phyloP scores from a whole-genome alignment of 2,113 vertebrate species.

The Chaenogobius annularis region DNA sequence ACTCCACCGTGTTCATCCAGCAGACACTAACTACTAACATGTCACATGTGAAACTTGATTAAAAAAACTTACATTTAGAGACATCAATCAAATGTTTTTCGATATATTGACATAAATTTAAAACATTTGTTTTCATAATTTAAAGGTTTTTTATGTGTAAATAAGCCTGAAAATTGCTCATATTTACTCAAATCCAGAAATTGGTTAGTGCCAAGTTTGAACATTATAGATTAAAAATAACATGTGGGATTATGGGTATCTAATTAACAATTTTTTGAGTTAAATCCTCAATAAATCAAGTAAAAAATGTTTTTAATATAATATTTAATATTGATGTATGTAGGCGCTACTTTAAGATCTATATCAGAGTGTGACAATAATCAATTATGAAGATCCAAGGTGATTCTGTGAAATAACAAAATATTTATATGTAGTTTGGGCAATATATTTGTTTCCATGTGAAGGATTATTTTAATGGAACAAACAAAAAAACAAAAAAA shows the following conservation, averaged over 20 bases:
- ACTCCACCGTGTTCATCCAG: slow-evolving; percentile 26
- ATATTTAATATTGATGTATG: too few relatives aligned
- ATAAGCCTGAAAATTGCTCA: too few relatives aligned
- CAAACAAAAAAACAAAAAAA: background rate
- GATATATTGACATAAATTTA: too few relatives aligned
- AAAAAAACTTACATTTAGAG: background rate
- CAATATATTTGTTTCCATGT: background rate
- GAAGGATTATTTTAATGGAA: background rate
- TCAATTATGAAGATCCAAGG: background rate
- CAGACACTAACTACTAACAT: too few relatives aligned
- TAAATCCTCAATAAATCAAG: background rate
- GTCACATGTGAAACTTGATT: too few relatives aligned
- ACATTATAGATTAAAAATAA: background rate
- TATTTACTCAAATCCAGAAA: too few relatives aligned
- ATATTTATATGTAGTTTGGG: too few relatives aligned
- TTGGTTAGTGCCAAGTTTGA: too few relatives aligned
- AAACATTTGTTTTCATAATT: too few relatives aligned
- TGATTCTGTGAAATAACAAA: background rate
- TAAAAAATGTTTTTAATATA: background rate
- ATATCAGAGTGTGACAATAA: background rate
- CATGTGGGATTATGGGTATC: too few relatives aligned
- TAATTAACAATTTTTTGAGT: background rate
- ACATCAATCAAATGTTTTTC: too few relatives aligned
- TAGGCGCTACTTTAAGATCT: background rate
- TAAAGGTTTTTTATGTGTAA: too few relatives aligned